phyloP scores from a whole-genome alignment of 1,140 invertebrate species.

The Drosophila athabasca region DNA sequence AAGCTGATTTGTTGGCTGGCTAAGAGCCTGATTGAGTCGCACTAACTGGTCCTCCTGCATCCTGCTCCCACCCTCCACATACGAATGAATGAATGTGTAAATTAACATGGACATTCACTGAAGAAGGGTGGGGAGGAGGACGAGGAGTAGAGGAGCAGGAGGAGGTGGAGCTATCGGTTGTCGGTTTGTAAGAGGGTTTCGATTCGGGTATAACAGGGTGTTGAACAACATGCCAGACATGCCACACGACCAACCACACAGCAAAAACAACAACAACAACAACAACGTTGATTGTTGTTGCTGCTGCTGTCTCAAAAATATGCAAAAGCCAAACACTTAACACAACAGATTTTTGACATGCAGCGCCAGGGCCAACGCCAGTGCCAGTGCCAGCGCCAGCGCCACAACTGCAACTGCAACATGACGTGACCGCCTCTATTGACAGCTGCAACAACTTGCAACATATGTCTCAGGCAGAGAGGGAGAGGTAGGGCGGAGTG shows the following conservation, averaged over 20 bases:
- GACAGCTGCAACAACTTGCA: slow-evolving; percentile 77
- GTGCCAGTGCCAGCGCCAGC: slow-evolving; percentile 8
- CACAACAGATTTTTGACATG: slow-evolving; percentile 73
- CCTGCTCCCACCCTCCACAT: neutral
- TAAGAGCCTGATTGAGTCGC: slow-evolving; percentile 71
- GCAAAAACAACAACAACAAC: neutral
- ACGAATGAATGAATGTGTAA: slow-evolving; percentile 8
- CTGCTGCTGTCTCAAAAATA: slow-evolving; percentile 46
- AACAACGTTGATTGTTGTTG: too few relatives aligned
- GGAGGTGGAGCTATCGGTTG: neutral
- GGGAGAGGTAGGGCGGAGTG: slow-evolving; percentile 11
- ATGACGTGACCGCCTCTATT: slow-evolving; percentile 65
- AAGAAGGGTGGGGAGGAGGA: neutral
- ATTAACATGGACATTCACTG: slow-evolving; percentile 12
- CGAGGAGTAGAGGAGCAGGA: neutral
- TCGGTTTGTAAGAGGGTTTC: neutral
- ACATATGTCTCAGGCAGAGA: slow-evolving; percentile 49
- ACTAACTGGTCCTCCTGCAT: too few relatives aligned
- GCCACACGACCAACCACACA: slow-evolving; percentile 25
- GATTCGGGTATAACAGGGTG: slow-evolving; percentile 54
- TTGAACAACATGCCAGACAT: slow-evolving; percentile 73
- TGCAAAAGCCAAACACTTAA: slow-evolving; percentile 76
- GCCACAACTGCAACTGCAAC: slow-evolving; percentile 33
- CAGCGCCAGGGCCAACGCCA: slow-evolving; percentile 24
- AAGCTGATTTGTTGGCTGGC: slow-evolving; percentile 76